A percentile compares a stretch with the other conserved stretches of the same genome.
phyloP scores from a whole-genome alignment of 1,140 invertebrate species.

The Orius insidiosus region DNA sequence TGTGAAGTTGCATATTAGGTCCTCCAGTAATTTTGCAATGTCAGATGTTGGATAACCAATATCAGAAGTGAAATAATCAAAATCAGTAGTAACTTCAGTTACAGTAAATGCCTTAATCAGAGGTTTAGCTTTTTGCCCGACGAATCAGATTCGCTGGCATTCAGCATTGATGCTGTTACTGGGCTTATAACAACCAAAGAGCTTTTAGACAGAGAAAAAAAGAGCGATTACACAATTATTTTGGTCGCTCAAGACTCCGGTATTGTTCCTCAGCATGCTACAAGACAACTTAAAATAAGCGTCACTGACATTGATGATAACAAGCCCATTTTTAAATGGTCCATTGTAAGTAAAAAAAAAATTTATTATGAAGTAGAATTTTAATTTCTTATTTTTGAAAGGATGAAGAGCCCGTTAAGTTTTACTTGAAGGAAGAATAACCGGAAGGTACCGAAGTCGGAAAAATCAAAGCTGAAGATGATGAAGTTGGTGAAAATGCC shows the following conservation, averaged over 20 bases:
- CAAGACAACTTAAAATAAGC: constrained; percentile 39
- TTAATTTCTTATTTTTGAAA: constrained; percentile 22
- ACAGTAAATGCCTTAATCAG: constrained; percentile 53
- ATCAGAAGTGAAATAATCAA: too few relatives aligned
- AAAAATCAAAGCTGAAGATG: constrained; percentile 39
- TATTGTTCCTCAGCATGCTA: constrained; percentile 52
- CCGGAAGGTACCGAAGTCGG: constrained; percentile 44
- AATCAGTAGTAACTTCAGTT: too few relatives aligned
- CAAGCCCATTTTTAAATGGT: constrained; percentile 50
- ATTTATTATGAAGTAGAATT: constrained; percentile 13
- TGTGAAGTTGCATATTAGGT: too few relatives aligned
- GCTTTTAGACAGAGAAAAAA: constrained; percentile 49
- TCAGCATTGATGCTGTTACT: constrained; percentile 40
- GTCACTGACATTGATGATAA: constrained; percentile 66
- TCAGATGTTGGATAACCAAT: too few relatives aligned
- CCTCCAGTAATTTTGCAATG: too few relatives aligned
- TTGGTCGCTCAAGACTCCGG: constrained; percentile 57
- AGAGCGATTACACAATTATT: constrained; percentile 53
- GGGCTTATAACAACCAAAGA: constrained; percentile 54
- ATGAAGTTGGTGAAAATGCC: too few relatives aligned
- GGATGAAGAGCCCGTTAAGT: constrained; percentile 43
- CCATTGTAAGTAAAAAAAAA: constrained; percentile 33
- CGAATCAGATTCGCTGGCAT: constrained; percentile 42
- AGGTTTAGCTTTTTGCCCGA: constrained; percentile 53
- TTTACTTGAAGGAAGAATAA: constrained; percentile 46